phyloP scores from a whole-genome alignment of 2,113 vertebrate genomes.

The Burhinus oedicnemus region DNA sequence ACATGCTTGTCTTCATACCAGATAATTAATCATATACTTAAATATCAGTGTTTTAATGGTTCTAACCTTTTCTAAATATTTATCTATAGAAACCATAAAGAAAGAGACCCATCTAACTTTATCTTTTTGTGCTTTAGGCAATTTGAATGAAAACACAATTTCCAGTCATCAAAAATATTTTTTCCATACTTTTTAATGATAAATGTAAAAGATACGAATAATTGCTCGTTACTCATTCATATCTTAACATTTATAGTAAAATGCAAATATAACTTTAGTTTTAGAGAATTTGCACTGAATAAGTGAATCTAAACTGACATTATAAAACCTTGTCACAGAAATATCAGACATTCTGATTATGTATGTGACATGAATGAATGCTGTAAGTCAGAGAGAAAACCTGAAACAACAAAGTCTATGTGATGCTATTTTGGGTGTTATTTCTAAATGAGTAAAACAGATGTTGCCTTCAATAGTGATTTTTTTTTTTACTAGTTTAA shows the following conservation, averaged over 20 bases:
- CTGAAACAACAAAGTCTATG: neutral
- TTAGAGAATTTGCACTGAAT: neutral
- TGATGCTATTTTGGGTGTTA: neutral
- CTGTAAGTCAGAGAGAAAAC: neutral
- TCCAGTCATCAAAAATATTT: rapidly evolving
- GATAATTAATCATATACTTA: neutral
- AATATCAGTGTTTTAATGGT: neutral
- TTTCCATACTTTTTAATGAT: neutral
- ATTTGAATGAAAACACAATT: neutral
- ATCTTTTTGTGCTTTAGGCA: neutral
- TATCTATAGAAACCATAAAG: neutral
- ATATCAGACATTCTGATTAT: neutral
- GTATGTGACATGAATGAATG: neutral
- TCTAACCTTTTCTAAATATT: neutral
- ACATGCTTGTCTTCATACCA: neutral
- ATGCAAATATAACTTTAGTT: neutral
- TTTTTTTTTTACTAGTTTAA: neutral
- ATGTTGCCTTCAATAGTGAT: neutral
- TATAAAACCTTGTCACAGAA: neutral
- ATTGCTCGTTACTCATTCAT: neutral
- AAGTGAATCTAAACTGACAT: neutral
- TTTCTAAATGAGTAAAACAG: neutral
- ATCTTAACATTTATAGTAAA: neutral
- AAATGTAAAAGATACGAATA: neutral
- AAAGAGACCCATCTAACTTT: neutral